Evolutionary conservation across 2,888 invertebrate genomes (phyloP).

Genomic region (Polietes domitor): DNA sequence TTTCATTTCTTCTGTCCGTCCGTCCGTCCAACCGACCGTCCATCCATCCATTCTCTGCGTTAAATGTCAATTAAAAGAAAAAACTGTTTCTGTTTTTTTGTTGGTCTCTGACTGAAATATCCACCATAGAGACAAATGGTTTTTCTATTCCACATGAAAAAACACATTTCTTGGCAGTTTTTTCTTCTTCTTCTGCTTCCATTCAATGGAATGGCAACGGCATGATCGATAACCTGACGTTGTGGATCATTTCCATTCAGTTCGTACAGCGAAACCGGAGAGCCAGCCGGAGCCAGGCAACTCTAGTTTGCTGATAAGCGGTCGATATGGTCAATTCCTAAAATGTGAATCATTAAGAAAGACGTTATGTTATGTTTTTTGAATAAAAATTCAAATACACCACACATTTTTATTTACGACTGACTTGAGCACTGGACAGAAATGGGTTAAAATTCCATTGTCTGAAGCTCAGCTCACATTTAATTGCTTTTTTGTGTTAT

Average conservation of each 20-base stretch:
- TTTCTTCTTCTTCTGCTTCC: too few relatives aligned
- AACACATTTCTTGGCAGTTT: not conserved
- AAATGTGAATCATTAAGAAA: not conserved
- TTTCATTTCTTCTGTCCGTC: not conserved
- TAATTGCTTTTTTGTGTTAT: not conserved
- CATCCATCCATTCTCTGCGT: not conserved
- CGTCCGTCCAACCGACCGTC: not conserved
- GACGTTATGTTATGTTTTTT: not conserved
- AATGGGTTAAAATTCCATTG: constrained; percentile 19
- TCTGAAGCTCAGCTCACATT: not conserved
- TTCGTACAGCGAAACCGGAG: not conserved
- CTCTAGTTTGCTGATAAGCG: not conserved
- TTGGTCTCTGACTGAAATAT: not conserved
- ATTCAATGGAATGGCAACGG: not conserved
- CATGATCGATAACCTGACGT: not conserved
- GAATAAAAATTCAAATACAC: not conserved
- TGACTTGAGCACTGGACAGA: not conserved
- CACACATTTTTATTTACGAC: not conserved
- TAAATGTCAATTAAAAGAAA: constrained; percentile 26
- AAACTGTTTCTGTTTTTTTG: not conserved
- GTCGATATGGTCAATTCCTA: not conserved
- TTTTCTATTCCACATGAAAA: not conserved
- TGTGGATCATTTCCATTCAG: not conserved
- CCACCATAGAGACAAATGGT: not conserved
- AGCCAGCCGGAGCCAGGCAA: too few relatives aligned